These are phyloP conservation scores for Micrasema longulum DNA, from an alignment of 1,140 invertebrate genomes.

Conservation along the genomic window DNA sequence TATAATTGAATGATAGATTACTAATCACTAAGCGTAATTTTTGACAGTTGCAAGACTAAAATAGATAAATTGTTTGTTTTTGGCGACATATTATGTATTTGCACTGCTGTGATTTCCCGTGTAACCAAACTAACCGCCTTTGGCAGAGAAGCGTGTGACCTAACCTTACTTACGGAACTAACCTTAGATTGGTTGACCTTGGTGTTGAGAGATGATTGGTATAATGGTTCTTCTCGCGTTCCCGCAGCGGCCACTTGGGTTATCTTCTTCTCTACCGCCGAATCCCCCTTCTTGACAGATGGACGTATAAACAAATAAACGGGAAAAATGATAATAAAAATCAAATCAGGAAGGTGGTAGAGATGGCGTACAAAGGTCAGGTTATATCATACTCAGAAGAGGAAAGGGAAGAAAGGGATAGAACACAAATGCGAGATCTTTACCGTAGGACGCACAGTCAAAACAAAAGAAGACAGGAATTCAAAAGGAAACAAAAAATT, in stretches of 20 bases:
- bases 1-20: too few relatives aligned
- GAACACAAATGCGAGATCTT: constrained; percentile 9
- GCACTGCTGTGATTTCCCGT: too few relatives aligned
- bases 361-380: neutral
- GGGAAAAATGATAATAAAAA: constrained; percentile 54
- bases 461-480: constrained; percentile 13
- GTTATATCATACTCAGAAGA: neutral
- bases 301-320: constrained; percentile 51
- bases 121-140: too few relatives aligned
- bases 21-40: too few relatives aligned
- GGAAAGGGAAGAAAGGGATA: neutral
- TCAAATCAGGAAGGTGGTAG: constrained; percentile 40
- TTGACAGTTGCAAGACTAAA: too few relatives aligned
- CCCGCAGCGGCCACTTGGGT: constrained; percentile 53
- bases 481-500: constrained; percentile 4
- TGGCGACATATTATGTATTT: too few relatives aligned
- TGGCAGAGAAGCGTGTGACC: constrained; percentile 1
- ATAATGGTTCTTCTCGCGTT: constrained; percentile 65
- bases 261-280: constrained; percentile 34
- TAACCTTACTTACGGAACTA: constrained; percentile 56
- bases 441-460: constrained; percentile 7
- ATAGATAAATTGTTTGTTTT: too few relatives aligned
- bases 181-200: constrained; percentile 64
- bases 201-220: constrained; percentile 65
- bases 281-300: constrained; percentile 46